Evolutionary conservation across 53 echinoderm and acorn worm species (phyloP), one percentile per base, ranked within the genome.

Genomic region (Astropecten irregularis): DNA sequence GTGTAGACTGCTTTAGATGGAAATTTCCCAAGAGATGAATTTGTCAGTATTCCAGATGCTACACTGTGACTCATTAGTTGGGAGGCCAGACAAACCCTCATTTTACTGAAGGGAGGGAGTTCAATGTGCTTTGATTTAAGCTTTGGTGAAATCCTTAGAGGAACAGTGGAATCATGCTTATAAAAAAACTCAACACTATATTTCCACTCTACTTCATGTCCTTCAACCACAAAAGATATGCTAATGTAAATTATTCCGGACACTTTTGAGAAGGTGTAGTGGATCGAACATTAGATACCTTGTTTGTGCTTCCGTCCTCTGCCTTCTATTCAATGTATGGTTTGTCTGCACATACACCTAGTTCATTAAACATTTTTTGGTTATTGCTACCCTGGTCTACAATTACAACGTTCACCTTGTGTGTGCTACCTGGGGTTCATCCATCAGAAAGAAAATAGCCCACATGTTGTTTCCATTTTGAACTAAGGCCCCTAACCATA

Each of bases 1-100:
- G n/a, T n/a, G n/a, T n/a, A n/a, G n/a, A n/a, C n/a, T n/a, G n/a
- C n/a, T n/a, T n/a, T n/a, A n/a, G n/a, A n/a, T n/a, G n/a, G n/a
- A n/a, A n/a, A n/a, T n/a, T n/a, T n/a, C n/a, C n/a, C n/a, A n/a
- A n/a, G 23, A 8, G 72, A 36, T 37, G 70, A 54, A 71, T 84
- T 40, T 32, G 65, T 71, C 36, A 49, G 21, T 18, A 84, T 84
- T 2, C 72, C 84, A 14, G 71, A 15, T 25, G 71, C 84, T 9
- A 84, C 84, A 68, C 70, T 69, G 54, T 83, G 69, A 37, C 69
- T 83, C n/a, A n/a, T n/a, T n/a, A n/a, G n/a, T n/a, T 72, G 85
- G 27, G 53, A 40, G 10, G 85, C 85, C 11, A 67, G 46, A 42
- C 38, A 26, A 18, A 85, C 85, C 31, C 62, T 73, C 85, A 73